A percentile compares a stretch with the other conserved stretches of the same genome.
Evolutionary conservation across 2,797 vertebrate species (phyloP).

Genomic region (Rhinophrynus dorsalis): DNA sequence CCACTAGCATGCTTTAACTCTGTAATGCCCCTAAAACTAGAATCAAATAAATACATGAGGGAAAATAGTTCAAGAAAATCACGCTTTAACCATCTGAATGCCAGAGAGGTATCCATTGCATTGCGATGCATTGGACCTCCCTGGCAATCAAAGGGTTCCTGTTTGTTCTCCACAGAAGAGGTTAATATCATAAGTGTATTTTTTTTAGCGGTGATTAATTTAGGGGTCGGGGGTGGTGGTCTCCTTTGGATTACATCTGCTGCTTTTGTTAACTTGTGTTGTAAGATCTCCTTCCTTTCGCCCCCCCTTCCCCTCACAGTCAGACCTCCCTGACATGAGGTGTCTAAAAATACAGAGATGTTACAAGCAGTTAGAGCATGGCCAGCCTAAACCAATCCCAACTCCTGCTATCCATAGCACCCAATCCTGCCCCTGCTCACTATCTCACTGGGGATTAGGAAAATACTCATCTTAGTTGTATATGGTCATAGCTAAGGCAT

Average conservation of each 20-base stretch:
- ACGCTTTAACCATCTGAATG: too few species aligned
- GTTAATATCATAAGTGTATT: too few species aligned
- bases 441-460: slow-evolving; percentile 60
- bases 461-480: slow-evolving; percentile 64
- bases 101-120: too few species aligned
- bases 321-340: slow-evolving; percentile 55
- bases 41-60: too few species aligned
- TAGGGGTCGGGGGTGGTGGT: slow-evolving; percentile 7
- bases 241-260: slow-evolving; percentile 43
- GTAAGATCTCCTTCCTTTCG: slow-evolving; percentile 31
- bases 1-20: too few species aligned
- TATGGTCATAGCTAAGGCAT: slow-evolving; percentile 77
- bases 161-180: too few species aligned
- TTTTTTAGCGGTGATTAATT: slow-evolving; percentile 10
- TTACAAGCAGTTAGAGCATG: slow-evolving; percentile 61
- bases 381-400: slow-evolving; percentile 57
- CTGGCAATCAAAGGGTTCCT: too few species aligned
- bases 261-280: slow-evolving; percentile 52
- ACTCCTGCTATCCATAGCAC: slow-evolving; percentile 50
- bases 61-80: too few species aligned
- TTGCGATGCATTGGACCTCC: too few species aligned
- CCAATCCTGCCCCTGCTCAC: slow-evolving; percentile 61
- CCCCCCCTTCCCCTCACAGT: slow-evolving; percentile 30
- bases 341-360: slow-evolving; percentile 73
- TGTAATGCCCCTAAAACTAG: too few species aligned